These are phyloP conservation scores for Littorina saxatilis DNA, from an alignment of 1,140 invertebrate species.

Conservation along the genomic window DNA sequence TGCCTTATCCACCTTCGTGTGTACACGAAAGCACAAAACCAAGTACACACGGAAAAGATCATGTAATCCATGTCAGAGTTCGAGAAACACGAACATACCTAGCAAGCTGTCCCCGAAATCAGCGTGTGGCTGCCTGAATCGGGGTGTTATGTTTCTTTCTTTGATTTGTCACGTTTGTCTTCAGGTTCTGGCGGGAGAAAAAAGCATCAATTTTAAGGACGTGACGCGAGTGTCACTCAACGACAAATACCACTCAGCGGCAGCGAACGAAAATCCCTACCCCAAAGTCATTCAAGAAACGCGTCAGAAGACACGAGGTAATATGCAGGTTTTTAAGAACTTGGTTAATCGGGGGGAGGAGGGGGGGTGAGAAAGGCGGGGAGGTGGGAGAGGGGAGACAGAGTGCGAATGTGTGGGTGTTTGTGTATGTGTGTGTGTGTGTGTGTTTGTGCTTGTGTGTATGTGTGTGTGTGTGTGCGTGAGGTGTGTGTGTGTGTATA, in stretches of 20 bases:
- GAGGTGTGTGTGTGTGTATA: conserved; percentile 16
- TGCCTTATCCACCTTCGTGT: too few species aligned
- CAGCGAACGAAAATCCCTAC: neutral
- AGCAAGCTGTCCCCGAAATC: too few species aligned
- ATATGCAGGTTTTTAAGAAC: too few species aligned
- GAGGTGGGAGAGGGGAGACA: neutral
- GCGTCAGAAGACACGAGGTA: conserved; percentile 20
- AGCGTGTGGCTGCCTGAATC: too few species aligned
- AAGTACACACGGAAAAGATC: too few species aligned
- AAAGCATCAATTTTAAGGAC: conserved; percentile 11
- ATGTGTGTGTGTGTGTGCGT: conserved; percentile 42
- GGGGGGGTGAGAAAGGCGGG: too few species aligned
- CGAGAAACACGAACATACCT: too few species aligned
- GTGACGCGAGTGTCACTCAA: conserved; percentile 28
- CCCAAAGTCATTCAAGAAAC: conserved; percentile 8
- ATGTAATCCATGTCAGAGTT: too few species aligned
- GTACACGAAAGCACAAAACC: too few species aligned
- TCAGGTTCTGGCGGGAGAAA: neutral
- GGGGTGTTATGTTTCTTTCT: too few species aligned
- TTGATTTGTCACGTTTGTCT: too few species aligned
- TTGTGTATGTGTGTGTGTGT: conserved; percentile 1
- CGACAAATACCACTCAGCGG: neutral
- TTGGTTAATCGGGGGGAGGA: too few species aligned
- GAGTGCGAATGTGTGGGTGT: neutral
- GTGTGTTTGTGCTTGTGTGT: conserved; percentile 24